These are phyloP conservation scores for Lynx canadensis DNA, from an alignment of 2,113 vertebrate genomes.

Conservation along the genomic window DNA sequence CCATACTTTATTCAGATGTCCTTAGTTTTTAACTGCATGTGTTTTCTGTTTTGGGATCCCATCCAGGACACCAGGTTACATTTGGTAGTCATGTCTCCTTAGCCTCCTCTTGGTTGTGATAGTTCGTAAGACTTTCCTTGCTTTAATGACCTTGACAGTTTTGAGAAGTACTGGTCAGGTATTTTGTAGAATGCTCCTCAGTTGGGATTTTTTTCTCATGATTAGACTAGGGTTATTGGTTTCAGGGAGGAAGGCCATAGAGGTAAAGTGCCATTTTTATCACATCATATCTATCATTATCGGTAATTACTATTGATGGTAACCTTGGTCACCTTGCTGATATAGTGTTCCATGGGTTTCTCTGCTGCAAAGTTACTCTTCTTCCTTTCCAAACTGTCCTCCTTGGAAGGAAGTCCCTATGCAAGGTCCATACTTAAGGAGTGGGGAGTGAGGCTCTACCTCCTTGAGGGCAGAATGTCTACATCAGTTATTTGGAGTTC, in stretches of 20 bases:
- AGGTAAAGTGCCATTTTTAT: neutral
- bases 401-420: neutral
- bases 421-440: neutral
- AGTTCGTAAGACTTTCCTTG: neutral
- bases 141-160: neutral
- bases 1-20: neutral
- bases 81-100: neutral
- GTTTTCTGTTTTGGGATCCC: neutral
- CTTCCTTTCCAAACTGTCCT: neutral
- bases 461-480: neutral
- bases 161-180: neutral
- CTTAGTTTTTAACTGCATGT: neutral
- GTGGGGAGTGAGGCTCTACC: neutral
- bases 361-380: neutral
- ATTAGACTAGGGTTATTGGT: neutral
- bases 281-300: neutral
- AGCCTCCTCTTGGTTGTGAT: neutral
- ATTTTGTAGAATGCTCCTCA: neutral
- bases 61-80: neutral
- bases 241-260: neutral
- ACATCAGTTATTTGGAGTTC: neutral
- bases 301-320: neutral
- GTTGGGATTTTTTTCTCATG: neutral
- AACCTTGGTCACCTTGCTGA: neutral
- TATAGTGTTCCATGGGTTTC: neutral